Evolutionary conservation across 2,888 invertebrate species (phyloP).

Genomic region (Rhogogaster chlorosoma): DNA sequence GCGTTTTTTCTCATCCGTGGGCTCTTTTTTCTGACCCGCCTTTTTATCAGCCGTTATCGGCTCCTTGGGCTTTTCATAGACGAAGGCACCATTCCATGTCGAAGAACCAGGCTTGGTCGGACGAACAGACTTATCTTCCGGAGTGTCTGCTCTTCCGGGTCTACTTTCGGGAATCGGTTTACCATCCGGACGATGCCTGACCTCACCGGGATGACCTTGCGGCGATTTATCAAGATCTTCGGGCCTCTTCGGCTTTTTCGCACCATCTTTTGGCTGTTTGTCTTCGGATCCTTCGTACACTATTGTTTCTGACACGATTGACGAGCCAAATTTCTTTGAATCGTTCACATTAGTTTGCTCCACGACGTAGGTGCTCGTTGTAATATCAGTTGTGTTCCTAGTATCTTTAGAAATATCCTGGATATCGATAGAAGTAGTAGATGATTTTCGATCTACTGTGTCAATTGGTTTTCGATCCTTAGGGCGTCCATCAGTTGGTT

Average conservation of each 20-base stretch:
- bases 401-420: constrained; percentile 19
- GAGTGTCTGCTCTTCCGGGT: constrained; percentile 59
- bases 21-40: constrained; percentile 14
- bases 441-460: constrained; percentile 48
- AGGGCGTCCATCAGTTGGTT: constrained; percentile 51
- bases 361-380: constrained; percentile 43
- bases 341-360: constrained; percentile 30
- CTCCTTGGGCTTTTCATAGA: constrained; percentile 55
- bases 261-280: constrained; percentile 44
- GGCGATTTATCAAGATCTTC: constrained; percentile 29
- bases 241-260: constrained; percentile 40
- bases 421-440: constrained; percentile 45
- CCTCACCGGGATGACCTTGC: constrained; percentile 19
- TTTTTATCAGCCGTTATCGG: constrained; percentile 24
- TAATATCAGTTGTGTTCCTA: constrained; percentile 11
- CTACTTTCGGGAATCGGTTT: constrained; percentile 50
- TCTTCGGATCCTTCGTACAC: constrained; percentile 63
- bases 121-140: constrained; percentile 63
- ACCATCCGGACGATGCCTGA: constrained; percentile 14
- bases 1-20: constrained; percentile 33
- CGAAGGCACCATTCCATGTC: constrained; percentile 72
- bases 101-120: constrained; percentile 67
- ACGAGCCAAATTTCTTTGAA: constrained; percentile 66
- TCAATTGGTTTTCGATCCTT: constrained; percentile 47
- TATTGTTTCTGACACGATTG: constrained; percentile 69